Evolutionary conservation across 2,888 invertebrate genomes (phyloP).

Genomic region (Lottia scabra): DNA sequence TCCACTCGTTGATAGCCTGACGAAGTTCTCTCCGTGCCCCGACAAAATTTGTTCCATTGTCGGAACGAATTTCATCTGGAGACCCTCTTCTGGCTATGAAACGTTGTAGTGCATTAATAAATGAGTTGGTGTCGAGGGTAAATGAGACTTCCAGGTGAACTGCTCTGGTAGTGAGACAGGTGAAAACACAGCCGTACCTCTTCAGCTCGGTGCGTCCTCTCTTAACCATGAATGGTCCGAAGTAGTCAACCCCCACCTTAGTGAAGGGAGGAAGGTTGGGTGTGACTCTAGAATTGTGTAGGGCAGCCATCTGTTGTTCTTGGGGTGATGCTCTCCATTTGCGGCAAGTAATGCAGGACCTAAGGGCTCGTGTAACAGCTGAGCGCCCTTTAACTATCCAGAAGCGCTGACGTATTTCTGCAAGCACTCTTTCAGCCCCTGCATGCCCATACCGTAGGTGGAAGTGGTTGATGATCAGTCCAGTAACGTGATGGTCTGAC

Average conservation of each 20-base stretch:
- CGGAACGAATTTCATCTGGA: constrained; percentile 33
- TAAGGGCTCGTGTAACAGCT: not conserved
- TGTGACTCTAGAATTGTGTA: not conserved
- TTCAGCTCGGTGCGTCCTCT: not conserved
- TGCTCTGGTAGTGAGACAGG: not conserved
- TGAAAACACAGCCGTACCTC: not conserved
- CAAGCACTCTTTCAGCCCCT: not conserved
- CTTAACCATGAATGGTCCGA: not conserved
- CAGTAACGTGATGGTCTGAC: not conserved
- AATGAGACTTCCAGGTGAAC: not conserved
- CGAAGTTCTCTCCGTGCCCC: constrained; percentile 41
- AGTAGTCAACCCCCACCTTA: not conserved
- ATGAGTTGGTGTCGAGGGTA: not conserved
- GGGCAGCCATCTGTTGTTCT: not conserved
- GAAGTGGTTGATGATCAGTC: not conserved
- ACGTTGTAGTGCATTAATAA: not conserved
- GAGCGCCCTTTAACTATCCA: not conserved
- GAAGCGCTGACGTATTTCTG: not conserved
- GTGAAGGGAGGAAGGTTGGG: not conserved
- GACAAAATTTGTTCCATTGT: constrained; percentile 45
- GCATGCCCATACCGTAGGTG: not conserved
- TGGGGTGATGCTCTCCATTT: not conserved
- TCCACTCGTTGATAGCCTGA: not conserved
- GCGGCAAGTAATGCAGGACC: not conserved
- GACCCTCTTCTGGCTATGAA: constrained; percentile 23